Base-by-base conservation (phyloP, 2,113 vertebrate species). In the Myiagra hebetior region DNA sequence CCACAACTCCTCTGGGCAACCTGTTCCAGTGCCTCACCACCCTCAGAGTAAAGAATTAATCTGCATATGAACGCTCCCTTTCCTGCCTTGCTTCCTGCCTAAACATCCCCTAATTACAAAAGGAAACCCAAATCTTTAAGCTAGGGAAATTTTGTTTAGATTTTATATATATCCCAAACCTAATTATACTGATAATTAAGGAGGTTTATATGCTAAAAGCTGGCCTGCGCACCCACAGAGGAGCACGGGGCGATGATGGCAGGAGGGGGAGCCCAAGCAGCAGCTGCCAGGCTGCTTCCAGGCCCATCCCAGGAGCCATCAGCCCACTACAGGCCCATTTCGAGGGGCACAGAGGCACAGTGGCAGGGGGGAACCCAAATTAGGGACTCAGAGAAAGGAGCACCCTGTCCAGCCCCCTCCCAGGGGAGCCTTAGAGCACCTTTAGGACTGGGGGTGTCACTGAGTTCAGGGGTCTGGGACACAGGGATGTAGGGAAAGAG, bases 221-320 rank as follows among this genome's bases (percentile, higher is more conserved):
- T 3, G 3, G 0, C 17, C 37, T 1, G 7, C 24, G 9, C 3
- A 5, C 13, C 19, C 56, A 7, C 24, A 14, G 26, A 70, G 33
- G 44, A 60, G 46, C 33, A 65, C 27, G 33, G 62, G 21, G 52
- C 13, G 55, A 27, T 0, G 13, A 37, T 1, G 4, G 42, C 37
- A 84, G 42, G 28, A 76, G 16, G 10, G 12, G 24, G 13, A 84
- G 4, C 37, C 42, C 42, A 42, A 56, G 62, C 20, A 70, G 27
- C n/a, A 50, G 39, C 53, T 4, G 0, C 35, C 1, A 3, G 24
- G 55, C 39, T 41, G 31, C 72, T 64, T 31, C 44, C 41, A 55
- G 62, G 4, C 77, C 44, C 46, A 30, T 47, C 28, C 50, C 16
- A 15, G 56, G 56, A 55, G 35, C 50, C 41, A 33, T 33, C 69